Percentiles rank a stretch among this genome's conserved stretches.
These are phyloP conservation scores for Chiroxiphia lanceolata DNA, from an alignment of 2,797 vertebrate species.

Conservation along the genomic window DNA sequence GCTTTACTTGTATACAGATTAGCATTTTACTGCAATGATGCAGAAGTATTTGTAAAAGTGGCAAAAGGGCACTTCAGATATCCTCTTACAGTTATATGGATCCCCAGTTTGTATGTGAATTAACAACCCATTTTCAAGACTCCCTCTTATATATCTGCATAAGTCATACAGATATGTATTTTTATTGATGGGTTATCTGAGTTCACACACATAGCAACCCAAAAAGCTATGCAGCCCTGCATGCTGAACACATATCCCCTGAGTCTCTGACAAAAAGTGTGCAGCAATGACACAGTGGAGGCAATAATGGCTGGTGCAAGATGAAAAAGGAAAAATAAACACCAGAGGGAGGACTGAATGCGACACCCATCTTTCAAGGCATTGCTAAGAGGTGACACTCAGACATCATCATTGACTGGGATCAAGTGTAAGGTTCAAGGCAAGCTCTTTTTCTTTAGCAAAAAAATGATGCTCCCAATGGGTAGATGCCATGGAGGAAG, in stretches of 20 bases:
- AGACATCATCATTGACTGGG: not conserved
- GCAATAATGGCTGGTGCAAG: not conserved
- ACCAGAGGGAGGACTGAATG: not conserved
- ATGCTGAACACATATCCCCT: not conserved
- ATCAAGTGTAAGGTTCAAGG: conserved; percentile 18
- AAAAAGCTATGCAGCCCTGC: not conserved
- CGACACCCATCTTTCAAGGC: not conserved
- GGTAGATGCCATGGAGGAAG: not conserved
- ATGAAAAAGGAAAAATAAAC: not conserved
- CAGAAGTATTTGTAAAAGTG: not conserved
- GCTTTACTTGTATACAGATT: not conserved
- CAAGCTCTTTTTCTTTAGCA: not conserved
- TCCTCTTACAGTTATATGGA: fast-evolving
- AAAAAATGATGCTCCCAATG: not conserved
- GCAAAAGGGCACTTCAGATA: not conserved
- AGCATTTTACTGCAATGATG: not conserved
- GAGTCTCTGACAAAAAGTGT: not conserved
- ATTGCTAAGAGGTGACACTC: not conserved
- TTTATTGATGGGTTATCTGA: not conserved
- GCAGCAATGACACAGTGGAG: not conserved
- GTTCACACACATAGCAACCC: not conserved
- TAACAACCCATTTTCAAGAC: not conserved
- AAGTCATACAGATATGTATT: not conserved
- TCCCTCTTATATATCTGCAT: not conserved
- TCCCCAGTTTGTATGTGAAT: not conserved